phyloP scores from a whole-genome alignment of 2,113 vertebrate genomes.

The Pardalotus punctatus region DNA sequence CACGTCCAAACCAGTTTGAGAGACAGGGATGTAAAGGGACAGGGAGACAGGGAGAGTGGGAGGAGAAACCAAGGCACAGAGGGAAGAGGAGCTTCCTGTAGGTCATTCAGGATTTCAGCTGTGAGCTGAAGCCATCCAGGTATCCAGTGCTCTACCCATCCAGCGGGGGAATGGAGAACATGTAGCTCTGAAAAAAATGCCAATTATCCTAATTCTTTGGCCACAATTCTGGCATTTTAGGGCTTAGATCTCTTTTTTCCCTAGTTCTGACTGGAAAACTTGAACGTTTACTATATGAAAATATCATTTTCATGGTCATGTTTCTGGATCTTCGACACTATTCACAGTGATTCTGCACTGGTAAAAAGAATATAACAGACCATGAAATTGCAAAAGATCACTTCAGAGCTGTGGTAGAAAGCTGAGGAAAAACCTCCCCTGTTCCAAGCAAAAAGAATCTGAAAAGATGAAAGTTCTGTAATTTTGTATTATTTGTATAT shows the following conservation, averaged over 20 bases:
- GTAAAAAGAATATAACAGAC: not conserved
- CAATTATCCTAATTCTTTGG: not conserved
- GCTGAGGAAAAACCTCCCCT: not conserved
- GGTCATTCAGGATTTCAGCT: not conserved
- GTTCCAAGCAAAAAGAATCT: not conserved
- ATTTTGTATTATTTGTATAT: not conserved
- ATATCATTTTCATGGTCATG: not conserved
- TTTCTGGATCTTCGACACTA: not conserved
- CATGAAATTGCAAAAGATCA: not conserved
- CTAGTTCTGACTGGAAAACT: not conserved
- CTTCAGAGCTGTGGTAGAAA: not conserved
- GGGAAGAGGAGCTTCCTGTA: not conserved
- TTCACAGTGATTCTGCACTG: not conserved
- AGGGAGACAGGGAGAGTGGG: not conserved
- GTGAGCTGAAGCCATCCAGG: not conserved
- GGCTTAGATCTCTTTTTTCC: not conserved
- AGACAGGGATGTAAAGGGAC: not conserved
- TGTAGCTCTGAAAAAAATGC: not conserved
- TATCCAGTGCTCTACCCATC: not conserved
- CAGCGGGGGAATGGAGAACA: not conserved
- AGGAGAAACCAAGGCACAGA: not conserved
- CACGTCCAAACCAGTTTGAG: not conserved
- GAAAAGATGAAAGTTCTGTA: not conserved
- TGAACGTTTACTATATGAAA: not conserved
- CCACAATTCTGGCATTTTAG: not conserved